Percentiles rank a stretch among this genome's conserved stretches.
phyloP scores from a whole-genome alignment of 92 coral and sea anemone species.

The Siderastrea radians region DNA sequence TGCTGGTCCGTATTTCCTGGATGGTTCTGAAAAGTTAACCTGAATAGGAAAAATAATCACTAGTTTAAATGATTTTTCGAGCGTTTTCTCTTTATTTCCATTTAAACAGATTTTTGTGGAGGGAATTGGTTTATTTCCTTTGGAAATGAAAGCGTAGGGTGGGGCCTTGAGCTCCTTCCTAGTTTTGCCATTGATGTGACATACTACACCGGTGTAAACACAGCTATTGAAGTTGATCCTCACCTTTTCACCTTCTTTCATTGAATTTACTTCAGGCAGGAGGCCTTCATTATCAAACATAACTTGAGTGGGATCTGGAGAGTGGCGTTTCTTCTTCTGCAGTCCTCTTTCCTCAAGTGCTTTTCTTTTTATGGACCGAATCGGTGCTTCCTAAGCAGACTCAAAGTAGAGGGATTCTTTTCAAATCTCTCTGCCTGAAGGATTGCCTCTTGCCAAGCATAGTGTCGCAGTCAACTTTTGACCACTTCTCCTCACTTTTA shows the following conservation, averaged over 20 bases:
- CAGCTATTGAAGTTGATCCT: background rate
- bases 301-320: too few relatives aligned
- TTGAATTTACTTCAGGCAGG: background rate
- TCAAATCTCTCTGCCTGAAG: too few relatives aligned
- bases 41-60: too few relatives aligned
- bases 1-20: background rate
- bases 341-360: background rate
- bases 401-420: background rate
- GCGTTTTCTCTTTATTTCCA: background rate
- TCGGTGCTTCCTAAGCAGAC: background rate
- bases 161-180: background rate
- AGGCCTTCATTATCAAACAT: background rate
- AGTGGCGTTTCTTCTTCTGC: background rate
- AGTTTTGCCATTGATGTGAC: too few relatives aligned
- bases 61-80: background rate
- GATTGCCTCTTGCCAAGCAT: too few relatives aligned
- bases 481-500: background rate
- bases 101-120: too few relatives aligned
- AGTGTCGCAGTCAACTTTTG: conserved; percentile 16
- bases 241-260: too few relatives aligned
- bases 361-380: background rate
- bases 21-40: background rate
- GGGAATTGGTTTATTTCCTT: too few relatives aligned
- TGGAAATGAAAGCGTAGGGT: background rate
- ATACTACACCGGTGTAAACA: too few relatives aligned